Base-by-base conservation (phyloP, 35 echinoderm and acorn worm genomes). In the Ophioderma brevispina region DNA sequence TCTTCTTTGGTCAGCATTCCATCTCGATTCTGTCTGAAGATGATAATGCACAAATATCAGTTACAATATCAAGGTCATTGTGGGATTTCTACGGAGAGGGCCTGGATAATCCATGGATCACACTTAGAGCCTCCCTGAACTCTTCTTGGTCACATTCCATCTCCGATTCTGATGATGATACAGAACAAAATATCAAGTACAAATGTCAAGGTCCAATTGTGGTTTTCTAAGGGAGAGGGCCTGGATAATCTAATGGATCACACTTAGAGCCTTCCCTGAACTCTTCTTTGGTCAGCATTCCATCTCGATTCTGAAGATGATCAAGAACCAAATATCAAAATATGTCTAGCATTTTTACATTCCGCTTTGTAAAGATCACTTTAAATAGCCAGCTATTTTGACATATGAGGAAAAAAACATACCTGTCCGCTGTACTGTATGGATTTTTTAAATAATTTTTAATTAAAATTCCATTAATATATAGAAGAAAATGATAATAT, bases 231-330 rank as follows among this genome's bases (percentile, higher is more conserved):
- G 84, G 0, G 93, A 98, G 28, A 98, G 83, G 0, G 96, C 96
- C 81, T 98, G 93, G 14, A 98, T 90, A 23, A 98, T 92, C 81
- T 84, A n/a, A 92, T 32, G 96, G 96, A 43, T 98, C 93, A 36
- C 90, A 90, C 80, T 98, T 98, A 39, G 92, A 98, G 2, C 96
- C 96, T 78, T 98, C 93, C 37, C 94, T 82, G 59, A 98, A 98
- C 50, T 98, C 96, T 38, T 98, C 96, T 80, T 98, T 94, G 17
- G 96, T 95, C 41, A 98, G 87, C 82, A 37, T 92, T 43, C 81
- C 76, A 49, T 98, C 87, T 84, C 63, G 76, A 81, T 95, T 94
- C 93, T 95, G 80, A 37, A 64, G 42, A 6, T 80, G 36, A 80
- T 11, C 17, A 37, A 37, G n/a, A n/a, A n/a, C n/a, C n/a, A n/a